Base-by-base conservation (phyloP, 2,113 vertebrate genomes). In the Melanerpes aurifrons region DNA sequence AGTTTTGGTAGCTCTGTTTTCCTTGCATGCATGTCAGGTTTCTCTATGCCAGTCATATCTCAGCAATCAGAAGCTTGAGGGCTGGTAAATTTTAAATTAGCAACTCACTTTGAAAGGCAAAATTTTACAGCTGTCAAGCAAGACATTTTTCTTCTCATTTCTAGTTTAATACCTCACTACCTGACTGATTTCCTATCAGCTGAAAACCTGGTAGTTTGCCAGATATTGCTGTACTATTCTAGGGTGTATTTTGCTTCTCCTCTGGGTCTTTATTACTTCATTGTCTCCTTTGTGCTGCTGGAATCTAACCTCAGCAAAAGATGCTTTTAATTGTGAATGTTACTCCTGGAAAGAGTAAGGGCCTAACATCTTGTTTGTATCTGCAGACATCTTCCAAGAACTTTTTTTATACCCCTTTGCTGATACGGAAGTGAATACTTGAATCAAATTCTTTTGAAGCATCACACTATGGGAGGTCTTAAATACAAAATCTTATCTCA, bases 81-180 rank as follows among this genome's bases (percentile, higher is more conserved):
- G 53, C 64, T 37, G 68, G 69, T 47, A 89, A 89, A 67, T 74
- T 87, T 95, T 84, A 91, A 86, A 89, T 86, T 87, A 93, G 67
- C 53, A 92, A 10, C 43, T 92, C 3, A 3, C 50, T 92, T 86
- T 64, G 70, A 80, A 71, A 81, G 18, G 61, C 37, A 75, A 64
- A 85, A 54, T 93, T 89, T 86, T 86, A 40, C 32, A 70, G 81
- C 75, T 94, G 32, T 90, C 37, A 47, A n/a, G 17, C 7, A 40
- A 86, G 58, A 50, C 2, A 11, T 78, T 92, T 80, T 94, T 48
- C 68, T 72, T 85, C n/a, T 89, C 70, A 62, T 59, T 73, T 43
- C 12, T 59, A 15, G 40, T 89, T 93, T 83, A 71, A 81, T 89
- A 70, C 25, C 64, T 94, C 45, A 35, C 82, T 89, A 78, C 58